Conservation (phyloP, 2,113 vertebrate genomes). For the Silurus meridionalis region DNA sequence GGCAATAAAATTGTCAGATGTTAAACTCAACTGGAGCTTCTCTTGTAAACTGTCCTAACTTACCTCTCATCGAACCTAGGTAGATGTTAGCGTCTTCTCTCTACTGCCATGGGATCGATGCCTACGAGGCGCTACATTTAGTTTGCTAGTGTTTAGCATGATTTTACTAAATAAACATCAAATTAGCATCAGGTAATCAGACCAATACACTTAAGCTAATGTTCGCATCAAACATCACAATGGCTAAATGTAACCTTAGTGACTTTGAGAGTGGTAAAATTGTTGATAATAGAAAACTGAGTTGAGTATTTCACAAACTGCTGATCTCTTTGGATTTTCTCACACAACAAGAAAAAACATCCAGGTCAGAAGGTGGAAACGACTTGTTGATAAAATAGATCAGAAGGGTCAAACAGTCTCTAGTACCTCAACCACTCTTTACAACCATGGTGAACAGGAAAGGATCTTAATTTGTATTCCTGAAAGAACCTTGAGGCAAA, state of each 20-base stretch:
- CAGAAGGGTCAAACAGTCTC: neutral
- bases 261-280: neutral
- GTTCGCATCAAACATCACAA: neutral
- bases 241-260: neutral
- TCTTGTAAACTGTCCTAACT: no score
- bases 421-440: neutral
- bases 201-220: neutral
- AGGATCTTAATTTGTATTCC: neutral
- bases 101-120: no score
- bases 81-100: no score
- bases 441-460: neutral
- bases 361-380: neutral
- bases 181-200: neutral
- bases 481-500: neutral
- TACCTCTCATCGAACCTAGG: no score
- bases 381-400: neutral
- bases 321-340: neutral
- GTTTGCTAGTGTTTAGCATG: neutral
- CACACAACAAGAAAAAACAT: neutral
- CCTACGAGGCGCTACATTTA: neutral
- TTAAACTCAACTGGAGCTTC: no score
- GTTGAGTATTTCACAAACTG: neutral
- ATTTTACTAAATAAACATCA: neutral
- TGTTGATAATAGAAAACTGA: neutral
- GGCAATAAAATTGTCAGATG: no score